phyloP scores from a whole-genome alignment of 2,113 vertebrate species.

The Xerus inauris region DNA sequence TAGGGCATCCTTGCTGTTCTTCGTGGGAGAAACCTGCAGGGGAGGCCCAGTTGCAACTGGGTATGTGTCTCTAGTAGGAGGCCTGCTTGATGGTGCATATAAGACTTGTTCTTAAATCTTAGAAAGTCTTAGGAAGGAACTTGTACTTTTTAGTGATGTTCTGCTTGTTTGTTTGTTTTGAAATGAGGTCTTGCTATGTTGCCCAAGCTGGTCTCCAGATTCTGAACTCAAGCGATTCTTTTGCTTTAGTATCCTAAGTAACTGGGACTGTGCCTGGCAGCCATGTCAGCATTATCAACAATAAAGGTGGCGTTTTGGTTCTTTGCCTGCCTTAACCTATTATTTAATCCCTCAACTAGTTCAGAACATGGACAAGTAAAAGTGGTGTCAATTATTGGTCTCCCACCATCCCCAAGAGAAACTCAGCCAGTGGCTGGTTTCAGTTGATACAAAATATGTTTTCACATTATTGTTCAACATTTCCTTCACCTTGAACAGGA shows the following conservation, averaged over 20 bases:
- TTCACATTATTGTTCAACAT: not conserved
- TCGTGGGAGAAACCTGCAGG: not conserved
- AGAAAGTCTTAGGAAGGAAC: not conserved
- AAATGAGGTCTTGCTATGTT: not conserved
- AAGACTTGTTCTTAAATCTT: not conserved
- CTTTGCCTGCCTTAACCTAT: not conserved
- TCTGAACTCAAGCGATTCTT: not conserved
- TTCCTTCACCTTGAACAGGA: not conserved
- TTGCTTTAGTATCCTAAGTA: not conserved
- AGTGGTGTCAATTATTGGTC: not conserved
- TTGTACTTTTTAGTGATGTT: not conserved
- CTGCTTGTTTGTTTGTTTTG: not conserved
- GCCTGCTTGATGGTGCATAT: not conserved
- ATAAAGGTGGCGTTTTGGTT: not conserved
- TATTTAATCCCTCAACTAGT: not conserved
- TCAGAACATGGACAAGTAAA: not conserved
- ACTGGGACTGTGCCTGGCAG: not conserved
- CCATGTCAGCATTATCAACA: not conserved
- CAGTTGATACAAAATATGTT: not conserved
- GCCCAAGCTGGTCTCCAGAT: not conserved
- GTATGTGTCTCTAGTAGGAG: not conserved
- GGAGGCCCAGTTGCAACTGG: not conserved
- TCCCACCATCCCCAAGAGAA: not conserved
- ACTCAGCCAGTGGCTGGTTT: not conserved
- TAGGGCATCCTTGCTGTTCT: not conserved